Evolutionary conservation across 2,888 invertebrate species (phyloP).

Genomic region (Drosophila kuntzei): DNA sequence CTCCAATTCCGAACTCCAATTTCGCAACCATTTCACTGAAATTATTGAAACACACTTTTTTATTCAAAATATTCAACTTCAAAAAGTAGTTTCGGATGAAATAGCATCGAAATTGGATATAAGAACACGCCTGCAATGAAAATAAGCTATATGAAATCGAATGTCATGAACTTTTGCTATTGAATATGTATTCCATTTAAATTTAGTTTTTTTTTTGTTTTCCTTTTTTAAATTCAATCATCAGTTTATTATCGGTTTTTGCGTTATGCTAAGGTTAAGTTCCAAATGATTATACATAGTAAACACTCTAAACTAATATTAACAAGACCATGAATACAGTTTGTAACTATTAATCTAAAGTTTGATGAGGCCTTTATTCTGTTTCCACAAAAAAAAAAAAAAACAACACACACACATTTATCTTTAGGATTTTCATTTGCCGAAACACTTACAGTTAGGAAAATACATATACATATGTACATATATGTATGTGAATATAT

Average conservation of each 20-base stretch:
- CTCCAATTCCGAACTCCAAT: neutral
- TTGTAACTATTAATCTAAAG: conserved; percentile 40
- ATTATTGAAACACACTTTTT: neutral
- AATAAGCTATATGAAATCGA: neutral
- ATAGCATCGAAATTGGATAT: neutral
- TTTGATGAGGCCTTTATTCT: conserved; percentile 21
- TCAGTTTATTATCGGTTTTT: conserved; percentile 26
- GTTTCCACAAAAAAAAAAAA: conserved; percentile 14
- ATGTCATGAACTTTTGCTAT: conserved; percentile 1
- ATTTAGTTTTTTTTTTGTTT: neutral
- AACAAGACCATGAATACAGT: conserved; percentile 55
- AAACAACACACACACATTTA: conserved; percentile 1
- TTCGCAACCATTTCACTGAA: neutral
- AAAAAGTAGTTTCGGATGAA: neutral
- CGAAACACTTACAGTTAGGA: conserved; percentile 16
- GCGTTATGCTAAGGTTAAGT: conserved; percentile 11
- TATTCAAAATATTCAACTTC: no score
- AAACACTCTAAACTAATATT: conserved; percentile 60
- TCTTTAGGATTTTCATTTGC: conserved; percentile 6
- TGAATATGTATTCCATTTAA: neutral
- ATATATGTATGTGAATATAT: conserved; percentile 17
- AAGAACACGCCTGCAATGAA: neutral
- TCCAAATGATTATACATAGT: conserved; percentile 43
- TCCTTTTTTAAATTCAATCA: conserved; percentile 17
- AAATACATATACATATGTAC: conserved; percentile 25